phyloP scores from a whole-genome alignment of 2,888 invertebrate species.

The Fabriciana adippe region DNA sequence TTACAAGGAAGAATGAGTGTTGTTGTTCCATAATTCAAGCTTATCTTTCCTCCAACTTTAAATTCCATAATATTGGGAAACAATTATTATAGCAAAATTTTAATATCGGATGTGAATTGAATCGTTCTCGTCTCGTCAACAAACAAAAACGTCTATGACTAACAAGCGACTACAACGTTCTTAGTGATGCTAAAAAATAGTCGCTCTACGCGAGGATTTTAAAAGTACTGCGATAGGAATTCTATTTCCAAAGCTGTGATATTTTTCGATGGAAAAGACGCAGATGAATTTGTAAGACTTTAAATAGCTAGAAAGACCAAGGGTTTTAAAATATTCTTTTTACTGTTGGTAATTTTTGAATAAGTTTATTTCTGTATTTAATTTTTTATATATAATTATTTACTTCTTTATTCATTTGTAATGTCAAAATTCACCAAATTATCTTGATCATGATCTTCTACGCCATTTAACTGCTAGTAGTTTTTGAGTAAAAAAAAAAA shows the following conservation, averaged over 20 bases:
- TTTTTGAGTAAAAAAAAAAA: no score
- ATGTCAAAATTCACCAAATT: no score
- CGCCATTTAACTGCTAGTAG: no score
- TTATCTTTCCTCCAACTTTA: no score
- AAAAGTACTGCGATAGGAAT: constrained; percentile 34
- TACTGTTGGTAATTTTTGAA: background rate
- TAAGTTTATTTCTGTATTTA: background rate
- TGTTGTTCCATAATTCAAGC: no score
- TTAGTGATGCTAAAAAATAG: constrained; percentile 35
- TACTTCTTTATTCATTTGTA: no score
- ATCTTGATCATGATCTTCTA: no score
- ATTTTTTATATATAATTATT: no score
- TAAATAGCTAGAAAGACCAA: constrained; percentile 8
- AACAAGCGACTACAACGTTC: constrained; percentile 34
- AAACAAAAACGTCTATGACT: constrained; percentile 14
- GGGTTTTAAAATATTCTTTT: background rate
- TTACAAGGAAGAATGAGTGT: no score
- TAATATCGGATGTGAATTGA: background rate
- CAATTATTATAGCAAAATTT: background rate
- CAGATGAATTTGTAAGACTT: constrained; percentile 23
- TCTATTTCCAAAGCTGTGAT: constrained; percentile 26
- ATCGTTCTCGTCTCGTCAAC: constrained; percentile 14
- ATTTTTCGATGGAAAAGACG: constrained; percentile 26
- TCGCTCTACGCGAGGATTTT: constrained; percentile 25
- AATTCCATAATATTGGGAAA: background rate